Conservation (phyloP, 1,140 invertebrate species). For the Colletes gigas region DNA sequence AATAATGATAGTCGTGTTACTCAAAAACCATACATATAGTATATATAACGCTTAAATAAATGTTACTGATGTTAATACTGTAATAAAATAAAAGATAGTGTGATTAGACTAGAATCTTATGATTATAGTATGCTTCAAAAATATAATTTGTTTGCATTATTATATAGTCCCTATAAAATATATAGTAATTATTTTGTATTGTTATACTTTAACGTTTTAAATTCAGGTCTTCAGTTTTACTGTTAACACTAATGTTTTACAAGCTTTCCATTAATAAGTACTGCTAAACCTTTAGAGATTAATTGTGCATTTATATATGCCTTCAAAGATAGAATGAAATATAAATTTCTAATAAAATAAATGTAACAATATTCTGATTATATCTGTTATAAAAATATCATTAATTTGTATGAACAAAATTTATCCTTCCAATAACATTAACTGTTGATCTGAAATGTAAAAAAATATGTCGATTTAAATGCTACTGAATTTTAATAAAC, state of each 20-base stretch:
- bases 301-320: slow-evolving; percentile 48
- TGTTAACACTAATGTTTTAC: slow-evolving; percentile 35
- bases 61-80: not conserved
- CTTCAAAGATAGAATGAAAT: slow-evolving; percentile 55
- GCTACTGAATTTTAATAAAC: slow-evolving; percentile 62
- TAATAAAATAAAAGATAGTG: not conserved
- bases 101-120: slow-evolving; percentile 29
- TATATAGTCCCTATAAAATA: slow-evolving; percentile 5
- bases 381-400: slow-evolving; percentile 63
- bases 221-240: slow-evolving; percentile 57
- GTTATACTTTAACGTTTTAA: slow-evolving; percentile 24
- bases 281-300: slow-evolving; percentile 34
- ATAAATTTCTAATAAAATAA: slow-evolving; percentile 53
- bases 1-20: slow-evolving; percentile 8
- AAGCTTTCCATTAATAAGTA: slow-evolving; percentile 17
- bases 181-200: slow-evolving; percentile 18
- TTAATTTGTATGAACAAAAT: slow-evolving; percentile 63
- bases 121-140: slow-evolving; percentile 14
- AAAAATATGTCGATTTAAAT: slow-evolving; percentile 42
- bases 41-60: not conserved
- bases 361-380: slow-evolving; percentile 57
- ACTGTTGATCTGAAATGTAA: slow-evolving; percentile 52
- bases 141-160: slow-evolving; percentile 20
- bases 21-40: not conserved
- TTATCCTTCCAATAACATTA: slow-evolving; percentile 59